phyloP scores from a whole-genome alignment of 2,888 invertebrate species.

The Plagodis dolabraria region DNA sequence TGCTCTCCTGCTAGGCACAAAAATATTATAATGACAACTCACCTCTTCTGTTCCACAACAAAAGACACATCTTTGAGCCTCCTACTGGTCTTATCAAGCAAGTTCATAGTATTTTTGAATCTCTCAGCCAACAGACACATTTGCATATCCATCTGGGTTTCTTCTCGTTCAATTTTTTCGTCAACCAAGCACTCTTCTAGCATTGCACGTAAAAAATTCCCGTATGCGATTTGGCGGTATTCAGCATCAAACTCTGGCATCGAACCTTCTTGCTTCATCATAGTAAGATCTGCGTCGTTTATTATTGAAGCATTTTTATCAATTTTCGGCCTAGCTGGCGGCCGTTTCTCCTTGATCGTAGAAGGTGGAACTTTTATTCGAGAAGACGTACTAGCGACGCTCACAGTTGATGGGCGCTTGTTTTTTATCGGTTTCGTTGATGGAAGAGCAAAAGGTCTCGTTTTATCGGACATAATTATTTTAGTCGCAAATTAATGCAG shows the following conservation, averaged over 20 bases:
- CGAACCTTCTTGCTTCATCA: slow-evolving; percentile 49
- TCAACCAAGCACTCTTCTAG: slow-evolving; percentile 70
- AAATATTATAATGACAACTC: slow-evolving; percentile 14
- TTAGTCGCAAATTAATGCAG: not conserved
- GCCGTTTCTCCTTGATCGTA: slow-evolving; percentile 36
- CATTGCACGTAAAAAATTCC: slow-evolving; percentile 66
- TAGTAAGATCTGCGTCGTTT: slow-evolving; percentile 51
- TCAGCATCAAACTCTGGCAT: slow-evolving; percentile 61
- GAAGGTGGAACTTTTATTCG: slow-evolving; percentile 42
- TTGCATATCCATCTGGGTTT: slow-evolving; percentile 71
- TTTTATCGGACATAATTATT: slow-evolving; percentile 62
- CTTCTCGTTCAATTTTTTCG: slow-evolving; percentile 70
- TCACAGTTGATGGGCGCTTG: slow-evolving; percentile 54
- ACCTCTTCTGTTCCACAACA: slow-evolving; percentile 77
- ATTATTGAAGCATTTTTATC: slow-evolving; percentile 48
- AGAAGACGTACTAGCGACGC: slow-evolving; percentile 45
- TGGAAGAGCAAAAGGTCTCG: slow-evolving; percentile 52
- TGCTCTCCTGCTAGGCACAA: too few relatives aligned
- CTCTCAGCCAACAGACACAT: slow-evolving; percentile 73
- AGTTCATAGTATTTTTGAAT: slow-evolving; percentile 71
- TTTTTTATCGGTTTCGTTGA: slow-evolving; percentile 48
- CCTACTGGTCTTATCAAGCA: slow-evolving; percentile 73
- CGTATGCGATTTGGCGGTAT: slow-evolving; percentile 64
- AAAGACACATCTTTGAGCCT: slow-evolving; percentile 76
- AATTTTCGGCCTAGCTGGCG: slow-evolving; percentile 46